phyloP scores from a whole-genome alignment of 2,888 invertebrate genomes.

The Megastigmus dorsalis region DNA sequence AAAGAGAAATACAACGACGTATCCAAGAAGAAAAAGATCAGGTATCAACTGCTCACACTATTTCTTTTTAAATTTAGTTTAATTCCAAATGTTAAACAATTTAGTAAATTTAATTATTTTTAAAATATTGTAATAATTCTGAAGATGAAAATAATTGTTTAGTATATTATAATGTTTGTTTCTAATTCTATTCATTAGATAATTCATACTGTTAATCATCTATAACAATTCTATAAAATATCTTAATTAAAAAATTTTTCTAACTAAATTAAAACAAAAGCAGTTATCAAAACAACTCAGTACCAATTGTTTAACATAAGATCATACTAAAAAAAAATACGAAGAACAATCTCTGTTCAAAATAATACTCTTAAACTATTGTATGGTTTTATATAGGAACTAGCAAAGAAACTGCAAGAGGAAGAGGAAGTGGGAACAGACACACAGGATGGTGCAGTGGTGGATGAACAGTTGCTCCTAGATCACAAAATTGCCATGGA shows the following conservation, averaged over 20 bases:
- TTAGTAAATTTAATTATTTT: neutral
- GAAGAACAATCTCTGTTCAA: no score
- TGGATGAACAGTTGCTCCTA: constrained; percentile 66
- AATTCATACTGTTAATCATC: no score
- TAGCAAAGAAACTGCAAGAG: constrained; percentile 85
- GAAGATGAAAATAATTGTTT: neutral
- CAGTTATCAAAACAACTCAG: neutral
- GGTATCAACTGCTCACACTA: constrained; percentile 75
- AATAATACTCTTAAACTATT: no score
- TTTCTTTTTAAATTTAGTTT: no score
- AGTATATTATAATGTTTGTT: neutral
- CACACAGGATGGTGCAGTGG: constrained; percentile 72
- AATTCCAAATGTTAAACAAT: no score
- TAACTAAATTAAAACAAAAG: no score
- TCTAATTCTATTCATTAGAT: no score
- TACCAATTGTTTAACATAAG: neutral
- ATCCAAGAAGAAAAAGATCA: constrained; percentile 85
- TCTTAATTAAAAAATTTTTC: no score
- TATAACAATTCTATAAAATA: no score
- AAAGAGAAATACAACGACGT: constrained; percentile 77
- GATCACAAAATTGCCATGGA: constrained; percentile 85
- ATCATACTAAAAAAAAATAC: constrained; percentile 15
- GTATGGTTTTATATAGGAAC: constrained; percentile 76
- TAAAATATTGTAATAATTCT: neutral
- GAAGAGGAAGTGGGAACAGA: constrained; percentile 81